Base-by-base conservation (phyloP, 2,113 vertebrate species). In the Apistogramma diplotaenia region DNA sequence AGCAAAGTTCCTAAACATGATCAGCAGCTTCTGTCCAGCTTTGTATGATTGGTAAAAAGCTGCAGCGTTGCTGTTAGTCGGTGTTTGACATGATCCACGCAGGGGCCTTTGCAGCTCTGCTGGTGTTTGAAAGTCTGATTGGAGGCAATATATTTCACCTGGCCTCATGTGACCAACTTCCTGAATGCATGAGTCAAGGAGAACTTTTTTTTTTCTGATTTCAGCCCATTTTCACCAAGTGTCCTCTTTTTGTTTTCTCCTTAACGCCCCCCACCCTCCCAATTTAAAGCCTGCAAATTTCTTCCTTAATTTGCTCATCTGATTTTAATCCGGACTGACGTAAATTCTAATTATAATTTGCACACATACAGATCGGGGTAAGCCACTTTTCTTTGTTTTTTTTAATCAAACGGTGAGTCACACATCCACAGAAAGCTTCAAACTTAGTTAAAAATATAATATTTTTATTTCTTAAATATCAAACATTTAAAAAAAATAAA, bases 91-190 rank as follows among this genome's bases (percentile, higher is more conserved):
- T 57, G 58, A 67, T 37, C 43, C n/a, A 16, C 7, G 35, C 23
- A 25, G n/a, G 21, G 19, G 25, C 62, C 49, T 51, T 61, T 35
- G 25, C 51, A 56, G 59, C 71, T 46, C 76, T 74, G 40, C 53
- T 83, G 85, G 62, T 74, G 83, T 49, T 40, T 37, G 67, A 21
- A 82, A 76, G 60, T 74, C 79, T 92, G 79, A 94, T 92, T 93
- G 84, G 77, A 73, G 65, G 25, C 23, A 90, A 94, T 78, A 9
- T 35, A 33, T n/a, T 79, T 86, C 93, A 94, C 87, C 91, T 93
- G 92, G 74, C 27, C 2, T 33, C 31, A 58, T 54, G 21, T 53
- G 16, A 58, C 1, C 13, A 65, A 56, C 74, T 81, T 86, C 77
- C 88, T 78, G 59, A 2, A 65, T 3, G n/a, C 2, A 11, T 8